Evolutionary conservation across 1,140 invertebrate genomes (phyloP), one percentile per base, ranked within the genome.

Genomic region (Zaprionus africanus): DNA sequence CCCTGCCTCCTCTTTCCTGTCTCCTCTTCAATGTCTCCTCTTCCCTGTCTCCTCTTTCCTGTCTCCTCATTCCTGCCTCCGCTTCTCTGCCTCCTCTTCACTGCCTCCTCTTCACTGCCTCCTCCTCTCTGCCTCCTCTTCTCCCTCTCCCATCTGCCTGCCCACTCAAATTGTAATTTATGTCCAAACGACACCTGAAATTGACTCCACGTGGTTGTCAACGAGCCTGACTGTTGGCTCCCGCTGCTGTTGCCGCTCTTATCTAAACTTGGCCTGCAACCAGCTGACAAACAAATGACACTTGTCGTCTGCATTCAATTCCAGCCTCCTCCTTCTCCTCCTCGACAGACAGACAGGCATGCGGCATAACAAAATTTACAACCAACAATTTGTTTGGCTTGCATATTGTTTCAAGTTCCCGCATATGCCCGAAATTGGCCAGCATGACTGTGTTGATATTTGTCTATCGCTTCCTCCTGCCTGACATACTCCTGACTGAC

Each of bases 161-260:
- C 74, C 69, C 80, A 84, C 70, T 81, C 71, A 84, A 90, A 79
- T 75, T 82, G 84, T 90, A 84, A 88, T 88, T 88, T 88, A 88
- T 88, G 84, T 88, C 66, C 67, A 60, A 59, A 70, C 75, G 79
- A 78, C 84, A 87, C 81, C 70, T 87, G 79, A 81, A 84, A 87
- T 87, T 84, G 84, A 88, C 84, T 90, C 59, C 84, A 87, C 75
- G 84, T 87, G 67, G 66, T 46, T 71, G 66, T 62, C 64, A 43
- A 0, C 11, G 41, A 28, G 26, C 38, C 28, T n/a, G 2, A 2
- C 0, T 2, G 15, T n/a, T 41, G 13, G n/a, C 46, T 38, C 19
- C 15, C 15, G 6, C 41, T 46, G 41, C 41, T 9, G 7, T 11
- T 41, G 2, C 58, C 69, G 67, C 67, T 76, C 58, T 88, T 86